A percentile compares a stretch with the other conserved stretches of the same genome.
These are phyloP conservation scores for Sphaerodactylus townsendi DNA, from an alignment of 2,113 vertebrate genomes.

Conservation along the genomic window DNA sequence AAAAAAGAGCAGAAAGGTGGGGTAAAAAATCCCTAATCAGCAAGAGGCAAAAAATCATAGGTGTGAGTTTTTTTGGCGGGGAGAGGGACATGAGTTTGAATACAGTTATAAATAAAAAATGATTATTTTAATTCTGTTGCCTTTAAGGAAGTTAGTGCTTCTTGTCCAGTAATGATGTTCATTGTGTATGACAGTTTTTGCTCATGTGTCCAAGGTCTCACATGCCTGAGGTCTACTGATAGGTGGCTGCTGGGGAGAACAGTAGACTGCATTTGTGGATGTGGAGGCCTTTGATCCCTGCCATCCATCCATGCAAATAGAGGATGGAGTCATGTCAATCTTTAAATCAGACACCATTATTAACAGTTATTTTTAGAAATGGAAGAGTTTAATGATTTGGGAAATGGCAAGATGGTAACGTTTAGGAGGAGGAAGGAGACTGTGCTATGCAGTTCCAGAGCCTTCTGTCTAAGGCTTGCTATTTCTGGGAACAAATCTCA, in stretches of 20 bases:
- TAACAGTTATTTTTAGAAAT: conserved; percentile 39
- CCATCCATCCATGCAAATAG: not conserved
- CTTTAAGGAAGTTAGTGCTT: conserved; percentile 33
- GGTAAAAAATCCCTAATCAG: conserved; percentile 49
- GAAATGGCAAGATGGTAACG: not conserved
- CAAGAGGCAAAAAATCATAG: conserved; percentile 33
- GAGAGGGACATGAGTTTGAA: conserved; percentile 34
- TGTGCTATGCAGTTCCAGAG: conserved; percentile 12
- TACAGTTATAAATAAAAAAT: conserved; percentile 44
- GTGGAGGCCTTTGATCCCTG: not conserved
- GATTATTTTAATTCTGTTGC: conserved; percentile 40
- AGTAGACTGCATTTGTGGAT: not conserved
- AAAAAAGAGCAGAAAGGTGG: not conserved
- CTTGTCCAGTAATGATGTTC: conserved; percentile 20
- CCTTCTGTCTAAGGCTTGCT: not conserved
- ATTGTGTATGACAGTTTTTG: conserved; percentile 33
- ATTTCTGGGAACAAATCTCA: not conserved
- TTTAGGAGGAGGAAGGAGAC: not conserved
- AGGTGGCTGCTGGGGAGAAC: not conserved
- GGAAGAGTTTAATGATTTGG: conserved; percentile 33
- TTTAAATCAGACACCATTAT: conserved; percentile 22
- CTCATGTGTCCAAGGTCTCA: not conserved
- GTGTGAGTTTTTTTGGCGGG: conserved; percentile 34
- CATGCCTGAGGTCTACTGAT: not conserved
- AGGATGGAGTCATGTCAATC: not conserved